Percentiles rank a stretch among this genome's conserved stretches.
These are phyloP conservation scores for Otis tarda DNA, from an alignment of 2,113 vertebrate species.

Conservation along the genomic window DNA sequence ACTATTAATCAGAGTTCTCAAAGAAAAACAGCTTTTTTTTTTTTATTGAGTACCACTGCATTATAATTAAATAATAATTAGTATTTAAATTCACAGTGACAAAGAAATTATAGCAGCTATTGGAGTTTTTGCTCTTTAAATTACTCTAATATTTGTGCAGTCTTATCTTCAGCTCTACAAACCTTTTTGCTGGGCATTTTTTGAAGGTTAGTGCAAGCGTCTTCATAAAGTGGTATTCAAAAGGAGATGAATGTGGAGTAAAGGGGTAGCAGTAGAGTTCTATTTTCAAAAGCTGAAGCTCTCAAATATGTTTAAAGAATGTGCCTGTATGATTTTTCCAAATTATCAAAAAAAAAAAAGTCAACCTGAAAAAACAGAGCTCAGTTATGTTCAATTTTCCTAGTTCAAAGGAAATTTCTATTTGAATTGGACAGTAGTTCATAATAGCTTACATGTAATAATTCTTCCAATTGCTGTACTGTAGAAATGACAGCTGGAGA, in stretches of 20 bases:
- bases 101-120: background rate
- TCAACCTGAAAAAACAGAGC: background rate
- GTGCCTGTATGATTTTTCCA: background rate
- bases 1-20: background rate
- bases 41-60: background rate
- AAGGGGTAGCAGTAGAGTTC: background rate
- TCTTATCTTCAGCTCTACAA: background rate
- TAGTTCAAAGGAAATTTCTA: background rate
- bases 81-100: background rate
- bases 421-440: background rate
- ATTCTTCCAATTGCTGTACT: background rate
- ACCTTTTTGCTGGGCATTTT: background rate
- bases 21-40: background rate
- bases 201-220: background rate
- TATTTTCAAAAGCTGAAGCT: background rate
- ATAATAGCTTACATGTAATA: background rate
- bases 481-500: background rate
- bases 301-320: background rate
- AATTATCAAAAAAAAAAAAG: background rate
- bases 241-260: background rate
- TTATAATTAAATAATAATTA: background rate
- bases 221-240: background rate
- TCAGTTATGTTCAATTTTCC: background rate
- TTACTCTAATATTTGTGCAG: background rate
- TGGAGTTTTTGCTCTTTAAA: background rate